Percentiles rank a stretch among this genome's conserved stretches.
These are phyloP conservation scores for Hanleya hanleyi DNA, from an alignment of 2,888 invertebrate species.

Conservation along the genomic window DNA sequence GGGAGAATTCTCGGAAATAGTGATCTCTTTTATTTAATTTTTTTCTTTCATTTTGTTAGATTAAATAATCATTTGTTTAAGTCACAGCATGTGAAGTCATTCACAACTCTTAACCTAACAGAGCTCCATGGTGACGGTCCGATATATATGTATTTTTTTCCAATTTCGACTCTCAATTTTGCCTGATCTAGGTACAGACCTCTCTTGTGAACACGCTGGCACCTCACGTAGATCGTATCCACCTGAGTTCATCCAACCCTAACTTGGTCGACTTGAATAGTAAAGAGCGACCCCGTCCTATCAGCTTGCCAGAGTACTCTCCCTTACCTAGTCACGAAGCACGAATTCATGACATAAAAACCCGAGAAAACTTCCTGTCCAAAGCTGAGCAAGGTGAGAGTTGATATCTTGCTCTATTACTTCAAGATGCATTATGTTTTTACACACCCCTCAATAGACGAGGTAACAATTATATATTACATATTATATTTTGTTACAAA, in stretches of 20 bases:
- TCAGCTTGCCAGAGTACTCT: slow-evolving; percentile 52
- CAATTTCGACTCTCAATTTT: no score
- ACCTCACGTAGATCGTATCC: slow-evolving; percentile 46
- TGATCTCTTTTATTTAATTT: no score
- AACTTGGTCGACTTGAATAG: slow-evolving; percentile 62
- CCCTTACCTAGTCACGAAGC: slow-evolving; percentile 40
- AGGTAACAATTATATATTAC: no score
- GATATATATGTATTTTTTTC: no score
- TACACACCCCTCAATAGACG: not conserved
- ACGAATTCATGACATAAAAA: slow-evolving; percentile 70
- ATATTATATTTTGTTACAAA: no score
- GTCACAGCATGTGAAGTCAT: no score
- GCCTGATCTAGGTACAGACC: not conserved
- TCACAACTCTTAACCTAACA: no score
- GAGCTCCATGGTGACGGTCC: no score
- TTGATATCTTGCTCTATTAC: not conserved
- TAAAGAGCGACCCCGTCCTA: slow-evolving; percentile 39
- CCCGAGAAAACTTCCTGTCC: slow-evolving; percentile 81
- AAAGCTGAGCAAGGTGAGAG: slow-evolving; percentile 81
- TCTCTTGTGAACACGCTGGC: slow-evolving; percentile 13
- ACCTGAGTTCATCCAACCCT: slow-evolving; percentile 72
- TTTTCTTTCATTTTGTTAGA: no score
- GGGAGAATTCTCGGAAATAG: no score
- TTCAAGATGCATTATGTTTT: not conserved
- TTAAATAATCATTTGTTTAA: no score